These are phyloP conservation scores for Drosophila watanabei DNA, from an alignment of 1,140 invertebrate genomes.

Conservation along the genomic window DNA sequence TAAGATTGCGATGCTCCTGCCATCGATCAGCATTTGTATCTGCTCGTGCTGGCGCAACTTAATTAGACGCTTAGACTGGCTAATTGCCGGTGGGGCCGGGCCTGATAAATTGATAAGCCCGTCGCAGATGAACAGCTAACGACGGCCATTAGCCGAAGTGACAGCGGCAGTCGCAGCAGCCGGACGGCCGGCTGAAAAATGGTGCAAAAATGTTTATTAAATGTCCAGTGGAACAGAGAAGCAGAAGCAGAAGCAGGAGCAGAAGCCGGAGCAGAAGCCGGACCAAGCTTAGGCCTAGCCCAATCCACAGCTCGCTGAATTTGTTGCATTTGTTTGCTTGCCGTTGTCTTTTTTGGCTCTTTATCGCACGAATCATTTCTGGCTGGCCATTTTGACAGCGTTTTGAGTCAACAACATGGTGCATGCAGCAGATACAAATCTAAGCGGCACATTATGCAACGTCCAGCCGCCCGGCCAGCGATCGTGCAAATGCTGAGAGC, in stretches of 20 bases:
- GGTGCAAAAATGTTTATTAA: conserved; percentile 82
- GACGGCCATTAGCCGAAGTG: conserved; percentile 73
- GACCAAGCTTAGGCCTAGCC: conserved; percentile 18
- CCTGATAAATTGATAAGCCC: conserved; percentile 79
- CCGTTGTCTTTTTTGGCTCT: conserved; percentile 55
- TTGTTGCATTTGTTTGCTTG: conserved; percentile 60
- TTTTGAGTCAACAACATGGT: conserved; percentile 83
- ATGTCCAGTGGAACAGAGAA: conserved; percentile 48
- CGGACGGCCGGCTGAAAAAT: conserved; percentile 63
- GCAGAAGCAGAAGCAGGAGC: neutral
- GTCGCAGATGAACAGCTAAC: conserved; percentile 77
- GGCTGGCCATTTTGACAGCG: conserved; percentile 79
- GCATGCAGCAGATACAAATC: conserved; percentile 82
- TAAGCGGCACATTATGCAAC: conserved; percentile 80
- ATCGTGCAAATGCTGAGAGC: conserved; percentile 63
- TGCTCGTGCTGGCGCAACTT: conserved; percentile 68
- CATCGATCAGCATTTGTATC: conserved; percentile 76
- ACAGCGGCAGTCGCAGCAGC: conserved; percentile 39
- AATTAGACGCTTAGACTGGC: conserved; percentile 77
- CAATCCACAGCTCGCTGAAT: conserved; percentile 25
- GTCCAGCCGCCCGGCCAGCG: conserved; percentile 30
- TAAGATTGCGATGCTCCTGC: neutral
- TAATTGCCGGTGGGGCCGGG: conserved; percentile 62
- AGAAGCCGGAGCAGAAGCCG: neutral
- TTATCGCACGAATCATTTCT: conserved; percentile 82